A percentile compares a stretch with the other conserved stretches of the same genome.
Conservation (phyloP, 1,140 invertebrate genomes). For the Camponotus pennsylvanicus region DNA sequence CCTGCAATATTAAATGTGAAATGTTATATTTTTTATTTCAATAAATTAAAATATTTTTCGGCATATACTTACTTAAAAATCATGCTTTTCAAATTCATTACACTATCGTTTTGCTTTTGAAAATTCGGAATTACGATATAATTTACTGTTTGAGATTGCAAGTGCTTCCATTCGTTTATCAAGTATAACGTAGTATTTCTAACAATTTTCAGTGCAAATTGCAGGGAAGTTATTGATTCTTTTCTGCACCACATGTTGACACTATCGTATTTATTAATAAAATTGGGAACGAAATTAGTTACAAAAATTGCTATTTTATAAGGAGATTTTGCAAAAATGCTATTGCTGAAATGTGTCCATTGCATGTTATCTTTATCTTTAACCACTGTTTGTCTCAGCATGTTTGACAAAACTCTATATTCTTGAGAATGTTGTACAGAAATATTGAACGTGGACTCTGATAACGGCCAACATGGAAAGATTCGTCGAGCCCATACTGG, state of each 20-base stretch:
- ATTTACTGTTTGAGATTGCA: conserved; percentile 84
- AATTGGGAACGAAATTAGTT: conserved; percentile 87
- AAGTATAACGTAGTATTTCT: conserved; percentile 79
- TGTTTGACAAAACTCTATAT: conserved; percentile 85
- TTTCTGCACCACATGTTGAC: conserved; percentile 85
- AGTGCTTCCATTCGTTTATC: conserved; percentile 32
- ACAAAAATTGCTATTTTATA: conserved; percentile 92
- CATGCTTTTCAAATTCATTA: conserved; percentile 93
- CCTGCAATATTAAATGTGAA: too few relatives aligned
- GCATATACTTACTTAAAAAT: conserved; percentile 86
- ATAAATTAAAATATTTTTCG: not conserved
- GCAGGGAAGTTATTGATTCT: conserved; percentile 84
- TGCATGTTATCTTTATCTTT: not conserved
- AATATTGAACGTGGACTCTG: conserved; percentile 85
- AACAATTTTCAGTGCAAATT: conserved; percentile 80
- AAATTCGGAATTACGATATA: conserved; percentile 92
- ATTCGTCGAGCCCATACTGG: conserved; percentile 86
- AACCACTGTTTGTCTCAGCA: conserved; percentile 76
- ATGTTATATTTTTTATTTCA: too few relatives aligned
- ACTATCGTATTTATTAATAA: conserved; percentile 73
- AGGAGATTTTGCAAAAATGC: conserved; percentile 88
- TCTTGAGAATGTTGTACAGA: conserved; percentile 83
- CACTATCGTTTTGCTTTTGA: conserved; percentile 89
- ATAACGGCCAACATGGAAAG: conserved; percentile 90
- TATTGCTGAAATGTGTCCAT: conserved; percentile 40